Evolutionary conservation across 2,113 vertebrate genomes (phyloP).

Genomic region (Ptilorrhoa leucosticta): DNA sequence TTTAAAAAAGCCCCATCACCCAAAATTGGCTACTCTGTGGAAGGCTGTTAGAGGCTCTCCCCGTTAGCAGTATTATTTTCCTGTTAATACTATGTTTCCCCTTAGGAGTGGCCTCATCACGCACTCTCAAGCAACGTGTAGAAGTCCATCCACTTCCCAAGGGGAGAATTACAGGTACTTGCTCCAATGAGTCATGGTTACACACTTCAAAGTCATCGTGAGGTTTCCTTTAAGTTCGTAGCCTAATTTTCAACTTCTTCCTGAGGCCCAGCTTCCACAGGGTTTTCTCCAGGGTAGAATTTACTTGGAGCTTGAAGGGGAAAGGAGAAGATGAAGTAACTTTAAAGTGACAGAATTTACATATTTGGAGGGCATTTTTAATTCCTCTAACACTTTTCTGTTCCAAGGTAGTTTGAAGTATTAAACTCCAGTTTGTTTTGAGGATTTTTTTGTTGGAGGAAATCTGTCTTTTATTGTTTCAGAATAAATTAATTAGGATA

Average conservation of each 20-base stretch:
- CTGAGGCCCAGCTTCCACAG: not conserved
- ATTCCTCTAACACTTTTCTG: not conserved
- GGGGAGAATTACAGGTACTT: not conserved
- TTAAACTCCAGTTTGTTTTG: not conserved
- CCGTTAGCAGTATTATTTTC: not conserved
- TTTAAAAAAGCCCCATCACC: not conserved
- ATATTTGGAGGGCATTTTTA: not conserved
- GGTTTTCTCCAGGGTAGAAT: not conserved
- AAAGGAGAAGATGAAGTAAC: not conserved
- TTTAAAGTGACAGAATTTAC: not conserved
- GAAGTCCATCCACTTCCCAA: not conserved
- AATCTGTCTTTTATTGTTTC: not conserved
- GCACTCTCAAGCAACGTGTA: rapidly evolving
- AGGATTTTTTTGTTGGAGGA: not conserved
- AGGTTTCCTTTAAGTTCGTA: not conserved
- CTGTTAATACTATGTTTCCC: not conserved
- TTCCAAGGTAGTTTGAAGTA: not conserved
- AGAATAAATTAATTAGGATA: not conserved
- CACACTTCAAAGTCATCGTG: not conserved
- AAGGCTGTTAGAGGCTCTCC: not conserved
- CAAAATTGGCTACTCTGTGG: not conserved
- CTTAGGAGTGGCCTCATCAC: not conserved
- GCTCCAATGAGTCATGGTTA: not conserved
- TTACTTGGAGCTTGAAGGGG: not conserved
- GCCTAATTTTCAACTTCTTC: not conserved